Evolutionary conservation across 2,888 invertebrate genomes (phyloP), one percentile per base, ranked within the genome.

Genomic region (Spicauda simplicius): DNA sequence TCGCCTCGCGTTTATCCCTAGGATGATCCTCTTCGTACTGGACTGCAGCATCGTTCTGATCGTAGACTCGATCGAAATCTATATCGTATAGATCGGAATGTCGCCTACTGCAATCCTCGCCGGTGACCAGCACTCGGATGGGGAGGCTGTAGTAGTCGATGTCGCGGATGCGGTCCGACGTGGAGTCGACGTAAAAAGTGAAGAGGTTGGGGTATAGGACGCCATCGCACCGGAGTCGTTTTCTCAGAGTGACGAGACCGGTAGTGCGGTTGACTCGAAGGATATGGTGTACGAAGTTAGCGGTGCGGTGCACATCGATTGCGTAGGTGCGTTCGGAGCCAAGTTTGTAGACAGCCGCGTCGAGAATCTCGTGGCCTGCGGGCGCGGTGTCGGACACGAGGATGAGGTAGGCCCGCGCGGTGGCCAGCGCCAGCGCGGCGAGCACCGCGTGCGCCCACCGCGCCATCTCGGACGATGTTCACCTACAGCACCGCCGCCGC

Each of bases 111-210:
- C 97, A 97, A 75, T 95, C 94, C 72, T 94, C 94, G 0, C 97
- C 97, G 12, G 96, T 94, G 45, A 97, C 95, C 73, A 97, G 94
- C 64, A 97, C 94, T 72, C 97, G 93, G 69, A 97, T 91, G 0
- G 97, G 97, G 67, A 97, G 85, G 79, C 97, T 97, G 80, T 97
- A 97, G 83, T 97, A 97, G 81, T 97, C 97, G 71, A 97, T 96
- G 74, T 96, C 96, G 58, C 96, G 94, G 71, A 97, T 92, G 64
- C 96, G 93, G 77, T 96, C 97, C 71, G 97, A 97, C 61, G 96
- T 96, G 45, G 97, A 97, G 83, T 98, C 97, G 70, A 98, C 96
- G 86, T 97, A 97, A 81, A 97, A 95, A 5, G 97, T 97, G 84
- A 98, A 97, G 66, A 97, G 94, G 78, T 96, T 96, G 0, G 97